Evolutionary conservation across 1,140 invertebrate species (phyloP).

Genomic region (Diuraphis noxia): DNA sequence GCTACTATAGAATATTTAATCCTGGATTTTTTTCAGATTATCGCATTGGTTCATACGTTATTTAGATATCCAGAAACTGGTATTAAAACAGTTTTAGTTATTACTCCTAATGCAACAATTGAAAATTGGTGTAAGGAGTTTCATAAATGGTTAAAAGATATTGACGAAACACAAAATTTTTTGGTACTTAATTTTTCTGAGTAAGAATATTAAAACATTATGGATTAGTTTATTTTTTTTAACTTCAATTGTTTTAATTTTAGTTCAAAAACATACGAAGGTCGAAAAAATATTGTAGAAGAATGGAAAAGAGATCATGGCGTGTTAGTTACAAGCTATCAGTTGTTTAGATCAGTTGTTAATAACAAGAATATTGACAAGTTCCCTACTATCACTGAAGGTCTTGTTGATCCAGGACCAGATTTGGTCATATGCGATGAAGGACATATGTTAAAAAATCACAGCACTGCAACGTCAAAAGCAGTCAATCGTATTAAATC

Average conservation of each 20-base stretch:
- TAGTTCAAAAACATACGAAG: constrained; percentile 57
- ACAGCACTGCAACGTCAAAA: constrained; percentile 81
- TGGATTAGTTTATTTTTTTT: neutral
- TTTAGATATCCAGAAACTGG: constrained; percentile 64
- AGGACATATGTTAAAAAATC: constrained; percentile 92
- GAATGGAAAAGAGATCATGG: constrained; percentile 85
- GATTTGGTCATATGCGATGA: constrained; percentile 93
- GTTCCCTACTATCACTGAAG: constrained; percentile 58
- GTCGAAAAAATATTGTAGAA: constrained; percentile 71
- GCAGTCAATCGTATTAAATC: constrained; percentile 80
- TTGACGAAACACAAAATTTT: constrained; percentile 62
- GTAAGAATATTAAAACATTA: neutral
- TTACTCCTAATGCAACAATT: constrained; percentile 92
- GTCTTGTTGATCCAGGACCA: constrained; percentile 77
- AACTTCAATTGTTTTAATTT: constrained; percentile 16
- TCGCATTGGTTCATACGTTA: constrained; percentile 87
- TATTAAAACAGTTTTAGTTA: constrained; percentile 79
- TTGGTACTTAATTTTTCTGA: neutral
- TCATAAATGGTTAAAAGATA: constrained; percentile 77
- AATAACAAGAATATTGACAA: constrained; percentile 67
- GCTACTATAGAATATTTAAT: neutral
- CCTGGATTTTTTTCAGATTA: constrained; percentile 67
- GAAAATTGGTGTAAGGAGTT: constrained; percentile 96
- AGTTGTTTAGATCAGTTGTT: constrained; percentile 85
- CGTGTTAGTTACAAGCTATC: constrained; percentile 93